Conservation (phyloP, 2,113 vertebrate genomes). For the Hoplias malabaricus region DNA sequence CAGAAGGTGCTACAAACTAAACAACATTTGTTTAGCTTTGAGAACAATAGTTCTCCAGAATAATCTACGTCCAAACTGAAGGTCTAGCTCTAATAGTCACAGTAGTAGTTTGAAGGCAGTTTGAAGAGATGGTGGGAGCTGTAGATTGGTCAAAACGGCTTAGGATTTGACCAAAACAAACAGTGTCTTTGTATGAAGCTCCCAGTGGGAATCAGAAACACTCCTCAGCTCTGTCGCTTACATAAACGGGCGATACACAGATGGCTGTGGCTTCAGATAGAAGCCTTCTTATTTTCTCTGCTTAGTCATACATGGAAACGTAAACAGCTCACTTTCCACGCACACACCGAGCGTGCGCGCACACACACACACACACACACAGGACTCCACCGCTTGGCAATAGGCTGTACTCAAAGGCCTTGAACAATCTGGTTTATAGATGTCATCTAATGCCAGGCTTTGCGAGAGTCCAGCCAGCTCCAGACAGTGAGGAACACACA, state of each 20-base stretch:
- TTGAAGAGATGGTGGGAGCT: too few species aligned
- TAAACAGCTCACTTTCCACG: slow-evolving; percentile 4
- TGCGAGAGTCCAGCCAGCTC: neutral
- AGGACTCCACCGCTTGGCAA: neutral
- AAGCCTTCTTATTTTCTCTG: slow-evolving; percentile 9
- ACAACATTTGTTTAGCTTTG: too few species aligned
- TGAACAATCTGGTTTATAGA: slow-evolving; percentile 21
- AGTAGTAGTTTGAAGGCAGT: too few species aligned
- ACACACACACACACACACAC: neutral
- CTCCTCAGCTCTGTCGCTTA: neutral
- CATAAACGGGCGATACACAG: neutral
- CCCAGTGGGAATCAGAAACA: slow-evolving; percentile 1
- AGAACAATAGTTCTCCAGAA: too few species aligned
- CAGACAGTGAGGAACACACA: slow-evolving; percentile 2
- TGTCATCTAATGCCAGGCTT: slow-evolving; percentile 5
- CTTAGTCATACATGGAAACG: slow-evolving; percentile 35
- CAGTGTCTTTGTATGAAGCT: too few species aligned
- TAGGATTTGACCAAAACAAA: too few species aligned
- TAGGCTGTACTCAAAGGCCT: neutral
- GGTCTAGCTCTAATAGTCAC: too few species aligned
- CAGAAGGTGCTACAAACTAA: too few species aligned
- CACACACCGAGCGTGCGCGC: neutral
- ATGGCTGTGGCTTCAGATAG: neutral
- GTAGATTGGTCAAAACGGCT: too few species aligned
- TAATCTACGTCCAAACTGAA: too few species aligned